phyloP scores from a whole-genome alignment of 2,888 invertebrate species.

The Alviniconcha strummeri region DNA sequence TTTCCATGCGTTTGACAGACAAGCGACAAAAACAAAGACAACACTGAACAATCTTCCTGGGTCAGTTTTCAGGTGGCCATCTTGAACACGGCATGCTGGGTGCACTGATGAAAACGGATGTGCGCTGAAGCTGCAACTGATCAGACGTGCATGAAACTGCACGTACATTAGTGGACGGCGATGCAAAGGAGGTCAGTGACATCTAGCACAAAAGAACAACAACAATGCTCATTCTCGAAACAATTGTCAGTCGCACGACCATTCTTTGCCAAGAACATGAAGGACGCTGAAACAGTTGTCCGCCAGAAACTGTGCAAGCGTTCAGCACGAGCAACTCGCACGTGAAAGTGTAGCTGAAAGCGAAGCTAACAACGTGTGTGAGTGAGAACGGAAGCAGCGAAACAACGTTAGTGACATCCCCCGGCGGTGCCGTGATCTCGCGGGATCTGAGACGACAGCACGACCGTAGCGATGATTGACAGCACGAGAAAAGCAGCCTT shows the following conservation, averaged over 20 bases:
- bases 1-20: background rate
- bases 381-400: constrained; percentile 33
- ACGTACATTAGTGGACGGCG: background rate
- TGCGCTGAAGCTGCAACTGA: constrained; percentile 18
- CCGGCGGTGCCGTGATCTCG: constrained; percentile 10
- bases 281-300: constrained; percentile 32
- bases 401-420: constrained; percentile 26
- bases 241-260: constrained; percentile 9
- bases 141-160: background rate
- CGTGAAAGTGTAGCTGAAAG: constrained; percentile 27
- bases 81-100: constrained; percentile 23
- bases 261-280: constrained; percentile 33
- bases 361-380: constrained; percentile 21
- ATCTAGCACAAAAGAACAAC: background rate
- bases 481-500: constrained; percentile 31
- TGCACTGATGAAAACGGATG: background rate
- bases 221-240: constrained; percentile 20
- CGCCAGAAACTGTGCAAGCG: constrained; percentile 26
- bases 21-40: constrained; percentile 8
- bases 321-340: constrained; percentile 15
- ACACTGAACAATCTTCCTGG: background rate
- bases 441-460: background rate
- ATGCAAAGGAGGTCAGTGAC: background rate
- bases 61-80: constrained; percentile 21
- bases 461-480: background rate